Conservation (phyloP, 2,797 vertebrate species). For the Tenualosa thibaudeaui region DNA sequence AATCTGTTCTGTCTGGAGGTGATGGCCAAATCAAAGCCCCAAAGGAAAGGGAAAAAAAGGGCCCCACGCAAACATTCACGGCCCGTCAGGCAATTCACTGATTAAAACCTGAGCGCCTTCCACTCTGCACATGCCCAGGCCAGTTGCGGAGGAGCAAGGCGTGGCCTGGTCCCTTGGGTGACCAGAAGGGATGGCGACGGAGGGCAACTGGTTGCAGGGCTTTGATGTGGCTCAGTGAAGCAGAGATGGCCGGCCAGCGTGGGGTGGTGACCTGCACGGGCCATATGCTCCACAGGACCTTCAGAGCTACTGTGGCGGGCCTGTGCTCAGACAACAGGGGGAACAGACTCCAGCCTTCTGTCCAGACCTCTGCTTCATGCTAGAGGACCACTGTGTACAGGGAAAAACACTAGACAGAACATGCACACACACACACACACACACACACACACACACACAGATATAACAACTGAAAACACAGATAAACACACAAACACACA, state of each 20-base stretch:
- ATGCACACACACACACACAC: slow-evolving; percentile 47
- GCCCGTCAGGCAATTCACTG: not conserved
- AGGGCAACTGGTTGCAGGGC: slow-evolving; percentile 43
- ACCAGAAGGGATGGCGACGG: slow-evolving; percentile 54
- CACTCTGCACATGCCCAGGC: not conserved
- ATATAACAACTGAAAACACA: not conserved
- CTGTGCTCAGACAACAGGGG: slow-evolving; percentile 62
- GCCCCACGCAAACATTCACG: slow-evolving; percentile 3
- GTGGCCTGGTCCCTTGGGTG: not conserved
- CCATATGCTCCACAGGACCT: slow-evolving; percentile 71
- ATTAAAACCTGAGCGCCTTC: not conserved
- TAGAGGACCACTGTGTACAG: not conserved
- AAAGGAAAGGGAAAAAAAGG: not conserved
- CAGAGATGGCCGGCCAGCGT: slow-evolving; percentile 69
- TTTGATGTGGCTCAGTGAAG: slow-evolving; percentile 67
- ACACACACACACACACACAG: not conserved
- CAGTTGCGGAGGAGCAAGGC: not conserved
- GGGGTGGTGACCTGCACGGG: slow-evolving; percentile 69
- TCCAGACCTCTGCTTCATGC: slow-evolving; percentile 64
- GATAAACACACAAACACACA: not conserved
- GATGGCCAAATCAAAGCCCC: not conserved
- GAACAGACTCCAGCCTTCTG: slow-evolving; percentile 66
- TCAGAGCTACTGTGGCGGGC: slow-evolving; percentile 39
- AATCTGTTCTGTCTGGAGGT: slow-evolving; percentile 13
- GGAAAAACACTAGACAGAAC: not conserved